These are phyloP conservation scores for Podocnemis expansa DNA, from an alignment of 2,113 vertebrate genomes.

Conservation along the genomic window DNA sequence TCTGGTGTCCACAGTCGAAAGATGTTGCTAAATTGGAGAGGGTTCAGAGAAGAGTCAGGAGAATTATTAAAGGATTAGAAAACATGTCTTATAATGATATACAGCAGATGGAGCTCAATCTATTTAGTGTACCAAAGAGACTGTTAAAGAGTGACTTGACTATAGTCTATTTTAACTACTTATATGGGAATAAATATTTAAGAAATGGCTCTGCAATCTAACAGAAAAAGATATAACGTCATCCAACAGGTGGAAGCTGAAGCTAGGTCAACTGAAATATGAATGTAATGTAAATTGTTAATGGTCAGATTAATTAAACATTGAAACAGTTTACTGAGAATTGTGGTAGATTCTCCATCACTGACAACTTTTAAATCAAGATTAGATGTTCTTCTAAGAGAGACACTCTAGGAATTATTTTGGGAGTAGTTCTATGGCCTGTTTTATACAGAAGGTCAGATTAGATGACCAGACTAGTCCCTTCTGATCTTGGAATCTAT, in stretches of 20 bases:
- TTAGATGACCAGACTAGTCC: neutral
- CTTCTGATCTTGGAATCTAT: neutral
- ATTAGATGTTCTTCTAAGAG: neutral
- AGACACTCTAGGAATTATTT: neutral
- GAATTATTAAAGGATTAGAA: neutral
- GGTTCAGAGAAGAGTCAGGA: neutral
- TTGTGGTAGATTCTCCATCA: neutral
- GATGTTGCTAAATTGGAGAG: no score
- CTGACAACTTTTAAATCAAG: neutral
- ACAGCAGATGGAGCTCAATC: neutral
- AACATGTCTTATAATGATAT: neutral
- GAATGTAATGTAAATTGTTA: neutral
- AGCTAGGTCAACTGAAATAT: neutral
- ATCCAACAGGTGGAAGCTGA: neutral
- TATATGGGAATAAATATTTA: neutral
- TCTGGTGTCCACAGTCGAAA: no score
- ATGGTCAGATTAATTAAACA: neutral
- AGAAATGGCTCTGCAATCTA: neutral
- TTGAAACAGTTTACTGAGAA: neutral
- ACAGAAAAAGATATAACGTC: neutral
- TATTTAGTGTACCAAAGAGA: neutral
- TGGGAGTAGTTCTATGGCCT: neutral
- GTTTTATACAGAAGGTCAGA: neutral
- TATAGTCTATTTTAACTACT: neutral
- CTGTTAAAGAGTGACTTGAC: neutral